phyloP scores from a whole-genome alignment of 2,797 vertebrate species.

The Chaenodraco wilsoni region DNA sequence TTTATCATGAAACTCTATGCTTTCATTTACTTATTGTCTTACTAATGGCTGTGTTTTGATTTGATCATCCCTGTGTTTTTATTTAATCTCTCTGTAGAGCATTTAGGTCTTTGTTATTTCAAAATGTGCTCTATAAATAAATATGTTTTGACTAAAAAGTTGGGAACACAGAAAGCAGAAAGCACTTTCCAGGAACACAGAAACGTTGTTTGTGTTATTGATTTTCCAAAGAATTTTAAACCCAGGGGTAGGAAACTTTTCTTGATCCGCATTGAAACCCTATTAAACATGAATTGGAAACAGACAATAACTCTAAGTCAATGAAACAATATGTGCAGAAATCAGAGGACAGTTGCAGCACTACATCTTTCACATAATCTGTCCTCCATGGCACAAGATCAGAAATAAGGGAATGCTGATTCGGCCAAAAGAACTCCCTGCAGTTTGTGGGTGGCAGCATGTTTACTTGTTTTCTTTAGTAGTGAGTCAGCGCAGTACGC shows the following conservation, averaged over 20 bases:
- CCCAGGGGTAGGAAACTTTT: slow-evolving; percentile 20
- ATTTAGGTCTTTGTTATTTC: too few relatives aligned
- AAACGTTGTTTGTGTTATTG: slow-evolving; percentile 15
- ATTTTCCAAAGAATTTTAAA: slow-evolving; percentile 27
- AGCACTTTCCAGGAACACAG: slow-evolving; percentile 16
- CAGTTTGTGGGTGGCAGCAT: slow-evolving; percentile 9
- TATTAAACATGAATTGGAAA: not conserved
- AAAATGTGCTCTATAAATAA: too few relatives aligned
- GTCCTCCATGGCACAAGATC: not conserved
- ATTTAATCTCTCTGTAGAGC: too few relatives aligned
- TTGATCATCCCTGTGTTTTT: too few relatives aligned
- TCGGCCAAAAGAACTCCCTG: not conserved
- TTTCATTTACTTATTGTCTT: too few relatives aligned
- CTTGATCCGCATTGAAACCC: slow-evolving; percentile 5
- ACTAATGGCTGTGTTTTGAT: too few relatives aligned
- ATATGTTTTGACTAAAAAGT: not conserved
- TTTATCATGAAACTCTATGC: too few relatives aligned
- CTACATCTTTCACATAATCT: not conserved
- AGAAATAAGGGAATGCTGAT: not conserved
- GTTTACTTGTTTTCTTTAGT: slow-evolving; percentile 33
- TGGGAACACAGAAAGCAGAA: not conserved
- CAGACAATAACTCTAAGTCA: not conserved
- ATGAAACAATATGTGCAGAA: not conserved
- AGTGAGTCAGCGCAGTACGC: slow-evolving; percentile 33
- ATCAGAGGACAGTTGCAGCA: not conserved